Evolutionary conservation across 2,797 vertebrate species (phyloP), one percentile per base, ranked within the genome.

Genomic region (Sebastolobus alascanus): DNA sequence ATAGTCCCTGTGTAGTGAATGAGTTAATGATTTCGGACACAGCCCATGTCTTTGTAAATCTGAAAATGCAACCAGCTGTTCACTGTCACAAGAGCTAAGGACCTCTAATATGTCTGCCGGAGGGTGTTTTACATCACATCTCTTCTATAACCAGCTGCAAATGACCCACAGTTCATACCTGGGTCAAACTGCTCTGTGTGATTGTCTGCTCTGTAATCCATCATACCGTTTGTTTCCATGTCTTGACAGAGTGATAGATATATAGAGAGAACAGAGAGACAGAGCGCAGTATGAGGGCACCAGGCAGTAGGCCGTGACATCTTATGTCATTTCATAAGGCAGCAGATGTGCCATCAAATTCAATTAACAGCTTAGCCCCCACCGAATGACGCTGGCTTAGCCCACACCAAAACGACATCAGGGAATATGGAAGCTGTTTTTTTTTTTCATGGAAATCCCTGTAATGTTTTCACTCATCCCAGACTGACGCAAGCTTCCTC

Each of bases 341-440:
- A 86, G 81, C 90, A 91, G 86, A 92, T 91, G 90, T 7, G 29
- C 68, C 86, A 85, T 92, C 83, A 90, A 89, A 94, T 93, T 91
- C 79, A 93, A 92, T 94, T 89, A 92, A 85, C 73, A 58, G 87
- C 86, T 90, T 86, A 84, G 52, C 78, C 83, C 35, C 55, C 52
- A 31, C 75, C 8, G 10, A 87, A 78, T 73, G 65, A 74, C 60
- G 40, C 29, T 6, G 71, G 75, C 74, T 90, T 82, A 90, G 35
- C 65, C 71, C 1, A 22, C 60, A 75, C 70, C 87, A 58, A 77
- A 88, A 85, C 59, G 37, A 88, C 85, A 88, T 92, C 73, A 84
- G 86, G 84, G 82, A 91, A 75, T 80, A 80, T 63, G 73, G 58
- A 72, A 59, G 76, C 52, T 56, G 43, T 67, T 72, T 64, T 69